Evolutionary conservation across 2,113 vertebrate species (phyloP), one percentile per base, ranked within the genome.

Genomic region (Scopus umbretta): DNA sequence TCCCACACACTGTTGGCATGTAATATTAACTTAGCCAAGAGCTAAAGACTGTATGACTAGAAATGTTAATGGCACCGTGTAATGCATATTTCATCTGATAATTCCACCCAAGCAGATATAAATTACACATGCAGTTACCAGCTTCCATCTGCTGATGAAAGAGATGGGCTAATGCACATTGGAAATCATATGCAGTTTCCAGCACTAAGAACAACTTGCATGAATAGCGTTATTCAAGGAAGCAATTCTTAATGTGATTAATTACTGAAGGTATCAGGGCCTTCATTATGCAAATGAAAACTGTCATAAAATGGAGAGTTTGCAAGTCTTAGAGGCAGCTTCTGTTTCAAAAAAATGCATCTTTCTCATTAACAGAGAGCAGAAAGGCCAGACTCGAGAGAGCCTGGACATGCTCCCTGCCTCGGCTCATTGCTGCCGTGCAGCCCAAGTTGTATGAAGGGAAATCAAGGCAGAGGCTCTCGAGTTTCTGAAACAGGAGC

Each of bases 141-240:
- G 96, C 96, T 96, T 93, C 96, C 96, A 96, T 96, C 96, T 97
- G 96, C 96, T 95, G 95, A 95, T 96, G 96, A 94, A 96, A 95
- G 89, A 81, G 92, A 81, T 30, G 83, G 96, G 83, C 88, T 96
- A 89, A 91, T 62, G 94, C 92, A 95, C 86, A 36, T 53, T 87
- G 85, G 92, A 97, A 97, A 95, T 92, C 95, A 91, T 40, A 61
- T 19, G 94, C 96, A 45, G 94, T 42, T 96, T 91, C 88, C 80
- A 96, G 92, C 88, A 59, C 86, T 21, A 80, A 47, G 95, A 97
- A 81, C 76, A 89, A 95, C 94, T 89, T 85, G 91, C 86, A 87
- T 91, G 92, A 94, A 94, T 50, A 92, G 68, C 63, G 88, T 93
- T 94, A 94, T 94, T 93, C 90, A 84, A 92, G 94, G 92, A 97